Evolutionary conservation across 2,797 vertebrate species (phyloP).

Genomic region (Aeoliscus strigatus): DNA sequence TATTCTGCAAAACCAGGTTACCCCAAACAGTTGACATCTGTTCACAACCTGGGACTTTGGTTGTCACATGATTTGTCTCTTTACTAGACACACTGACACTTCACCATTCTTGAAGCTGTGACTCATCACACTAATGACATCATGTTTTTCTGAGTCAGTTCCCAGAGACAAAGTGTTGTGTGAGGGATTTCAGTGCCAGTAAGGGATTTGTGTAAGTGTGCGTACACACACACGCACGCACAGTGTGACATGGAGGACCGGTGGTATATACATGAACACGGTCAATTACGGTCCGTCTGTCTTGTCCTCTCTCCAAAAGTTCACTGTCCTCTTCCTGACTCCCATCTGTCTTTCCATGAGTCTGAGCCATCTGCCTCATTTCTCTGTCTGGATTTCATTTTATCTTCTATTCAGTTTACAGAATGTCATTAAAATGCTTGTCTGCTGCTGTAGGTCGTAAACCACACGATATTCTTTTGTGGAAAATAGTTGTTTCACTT

Average conservation of each 20-base stretch:
- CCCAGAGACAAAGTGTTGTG: constrained; percentile 11
- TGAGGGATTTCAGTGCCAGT: constrained; percentile 3
- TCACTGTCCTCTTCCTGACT: constrained; percentile 54
- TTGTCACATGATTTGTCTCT: no score
- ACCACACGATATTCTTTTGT: constrained; percentile 7
- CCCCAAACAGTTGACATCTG: no score
- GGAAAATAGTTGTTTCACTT: constrained; percentile 1
- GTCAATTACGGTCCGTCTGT: constrained; percentile 46
- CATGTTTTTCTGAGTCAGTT: constrained; percentile 24
- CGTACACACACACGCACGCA: constrained; percentile 8
- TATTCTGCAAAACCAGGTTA: no score
- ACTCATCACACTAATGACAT: constrained; percentile 36
- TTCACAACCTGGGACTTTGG: no score
- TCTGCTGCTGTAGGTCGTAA: background rate
- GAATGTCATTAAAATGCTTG: constrained; percentile 17
- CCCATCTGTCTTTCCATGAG: constrained; percentile 30
- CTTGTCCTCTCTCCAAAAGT: constrained; percentile 20
- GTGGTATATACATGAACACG: constrained; percentile 49
- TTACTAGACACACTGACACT: no score
- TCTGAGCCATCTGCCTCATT: constrained; percentile 11
- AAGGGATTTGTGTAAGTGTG: constrained; percentile 3
- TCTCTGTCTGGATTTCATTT: constrained; percentile 16
- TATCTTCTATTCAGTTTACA: constrained; percentile 9
- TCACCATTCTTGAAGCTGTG: constrained; percentile 22
- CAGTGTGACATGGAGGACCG: constrained; percentile 21